Percentiles rank a stretch among this genome's conserved stretches.
phyloP scores from a whole-genome alignment of 2,113 vertebrate species.

The Zeus faber region DNA sequence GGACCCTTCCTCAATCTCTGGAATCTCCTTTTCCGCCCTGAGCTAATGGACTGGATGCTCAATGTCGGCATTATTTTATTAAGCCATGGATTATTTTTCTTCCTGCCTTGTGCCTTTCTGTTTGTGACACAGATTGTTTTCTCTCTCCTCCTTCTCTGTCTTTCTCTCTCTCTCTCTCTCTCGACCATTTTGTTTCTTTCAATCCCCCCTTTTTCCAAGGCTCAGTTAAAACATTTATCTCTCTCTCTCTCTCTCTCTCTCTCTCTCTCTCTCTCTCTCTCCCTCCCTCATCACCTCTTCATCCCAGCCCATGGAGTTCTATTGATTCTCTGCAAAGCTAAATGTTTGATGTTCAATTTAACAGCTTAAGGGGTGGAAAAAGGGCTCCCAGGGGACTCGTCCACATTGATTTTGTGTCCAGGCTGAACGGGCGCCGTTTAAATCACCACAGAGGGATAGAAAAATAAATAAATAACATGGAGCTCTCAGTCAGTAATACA shows the following conservation, averaged over 20 bases:
- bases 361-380: slow-evolving; percentile 85
- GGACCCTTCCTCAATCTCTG: slow-evolving; percentile 30
- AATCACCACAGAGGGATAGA: slow-evolving; percentile 66
- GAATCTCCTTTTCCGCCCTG: slow-evolving; percentile 57
- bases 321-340: slow-evolving; percentile 80
- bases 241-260: slow-evolving; percentile 11
- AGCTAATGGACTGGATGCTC: slow-evolving; percentile 71
- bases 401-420: slow-evolving; percentile 86
- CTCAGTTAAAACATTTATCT: background rate
- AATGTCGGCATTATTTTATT: slow-evolving; percentile 73
- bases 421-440: slow-evolving; percentile 75
- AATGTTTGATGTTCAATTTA: slow-evolving; percentile 88
- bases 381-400: slow-evolving; percentile 82
- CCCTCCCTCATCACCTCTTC: slow-evolving; percentile 45
- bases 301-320: slow-evolving; percentile 72
- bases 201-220: slow-evolving; percentile 51
- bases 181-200: slow-evolving; percentile 35
- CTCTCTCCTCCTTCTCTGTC: slow-evolving; percentile 7
- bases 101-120: background rate
- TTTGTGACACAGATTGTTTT: background rate
- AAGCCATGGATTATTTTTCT: slow-evolving; percentile 63
- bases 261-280: slow-evolving; percentile 6
- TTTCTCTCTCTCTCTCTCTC: slow-evolving; percentile 11
- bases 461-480: slow-evolving; percentile 14
- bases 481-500: slow-evolving; percentile 20